These are phyloP conservation scores for Cervus canadensis DNA, from an alignment of 2,113 vertebrate species.

Conservation along the genomic window DNA sequence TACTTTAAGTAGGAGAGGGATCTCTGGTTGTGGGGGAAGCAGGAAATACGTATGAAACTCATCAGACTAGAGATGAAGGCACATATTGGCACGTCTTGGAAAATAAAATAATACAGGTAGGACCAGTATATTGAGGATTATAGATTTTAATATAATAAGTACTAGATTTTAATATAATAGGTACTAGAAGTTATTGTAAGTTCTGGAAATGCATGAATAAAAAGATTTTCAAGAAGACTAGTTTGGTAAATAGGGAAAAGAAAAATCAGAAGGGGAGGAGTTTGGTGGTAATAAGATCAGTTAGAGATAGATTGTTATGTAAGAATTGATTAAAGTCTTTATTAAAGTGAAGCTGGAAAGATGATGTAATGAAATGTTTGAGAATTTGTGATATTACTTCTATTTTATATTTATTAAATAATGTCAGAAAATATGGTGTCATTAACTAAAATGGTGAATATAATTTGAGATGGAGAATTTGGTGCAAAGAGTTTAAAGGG, in stretches of 20 bases:
- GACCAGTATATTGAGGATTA: neutral
- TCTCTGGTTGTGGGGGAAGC: neutral
- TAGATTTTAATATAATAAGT: neutral
- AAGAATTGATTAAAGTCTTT: neutral
- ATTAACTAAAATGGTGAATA: neutral
- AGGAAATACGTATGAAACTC: neutral
- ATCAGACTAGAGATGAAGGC: neutral
- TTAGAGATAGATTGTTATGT: neutral
- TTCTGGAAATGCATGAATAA: neutral
- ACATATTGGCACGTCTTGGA: neutral
- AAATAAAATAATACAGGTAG: neutral
- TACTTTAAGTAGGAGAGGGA: neutral
- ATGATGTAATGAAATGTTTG: neutral
- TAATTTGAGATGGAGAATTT: neutral
- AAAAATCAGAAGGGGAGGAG: neutral
- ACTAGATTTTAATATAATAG: neutral
- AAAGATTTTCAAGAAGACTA: neutral
- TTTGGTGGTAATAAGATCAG: neutral
- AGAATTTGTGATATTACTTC: neutral
- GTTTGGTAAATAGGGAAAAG: neutral
- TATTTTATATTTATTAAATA: neutral
- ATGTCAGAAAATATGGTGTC: neutral
- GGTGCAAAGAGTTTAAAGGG: neutral
- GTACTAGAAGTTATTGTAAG: neutral
- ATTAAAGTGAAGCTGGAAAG: neutral